Percentiles rank a stretch among this genome's conserved stretches.
Conservation (phyloP, 2,113 vertebrate genomes). For the Lota lota region DNA sequence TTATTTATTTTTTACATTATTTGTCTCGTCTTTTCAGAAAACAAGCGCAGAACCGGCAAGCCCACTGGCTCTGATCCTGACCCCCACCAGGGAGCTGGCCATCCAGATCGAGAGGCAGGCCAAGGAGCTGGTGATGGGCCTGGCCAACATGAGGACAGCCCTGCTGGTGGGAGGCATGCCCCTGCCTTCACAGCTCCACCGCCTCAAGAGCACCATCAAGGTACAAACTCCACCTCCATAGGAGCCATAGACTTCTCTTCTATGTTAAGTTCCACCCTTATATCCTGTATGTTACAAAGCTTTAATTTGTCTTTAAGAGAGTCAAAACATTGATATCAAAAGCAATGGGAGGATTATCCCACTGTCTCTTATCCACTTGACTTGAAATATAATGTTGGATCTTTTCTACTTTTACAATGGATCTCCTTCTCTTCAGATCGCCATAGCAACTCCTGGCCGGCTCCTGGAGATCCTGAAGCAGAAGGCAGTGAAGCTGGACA, state of each 20-base stretch:
- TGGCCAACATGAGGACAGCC: constrained; percentile 88
- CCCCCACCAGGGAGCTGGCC: constrained; percentile 91
- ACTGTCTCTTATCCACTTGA: no score
- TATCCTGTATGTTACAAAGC: no score
- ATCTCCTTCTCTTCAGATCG: constrained; percentile 70
- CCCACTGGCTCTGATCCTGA: constrained; percentile 83
- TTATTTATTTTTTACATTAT: no score
- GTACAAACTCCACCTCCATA: constrained; percentile 55
- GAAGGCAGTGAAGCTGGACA: constrained; percentile 75
- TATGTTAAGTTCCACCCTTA: no score
- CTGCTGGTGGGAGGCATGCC: constrained; percentile 94
- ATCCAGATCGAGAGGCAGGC: constrained; percentile 93
- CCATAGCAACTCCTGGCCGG: constrained; percentile 92
- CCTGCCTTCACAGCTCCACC: constrained; percentile 87
- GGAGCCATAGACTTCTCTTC: no score
- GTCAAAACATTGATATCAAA: no score
- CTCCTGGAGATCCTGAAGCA: constrained; percentile 91
- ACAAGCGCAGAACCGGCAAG: constrained; percentile 13
- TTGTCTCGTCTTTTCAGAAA: constrained; percentile 48
- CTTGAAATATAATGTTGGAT: not conserved
- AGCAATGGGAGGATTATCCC: no score
- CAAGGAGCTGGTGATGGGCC: constrained; percentile 85
- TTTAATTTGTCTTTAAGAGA: no score
- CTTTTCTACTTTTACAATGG: not conserved
- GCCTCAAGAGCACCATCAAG: constrained; percentile 87